Evolutionary conservation across 2,888 invertebrate genomes (phyloP).

Genomic region (Coelogynopora nodosa): DNA sequence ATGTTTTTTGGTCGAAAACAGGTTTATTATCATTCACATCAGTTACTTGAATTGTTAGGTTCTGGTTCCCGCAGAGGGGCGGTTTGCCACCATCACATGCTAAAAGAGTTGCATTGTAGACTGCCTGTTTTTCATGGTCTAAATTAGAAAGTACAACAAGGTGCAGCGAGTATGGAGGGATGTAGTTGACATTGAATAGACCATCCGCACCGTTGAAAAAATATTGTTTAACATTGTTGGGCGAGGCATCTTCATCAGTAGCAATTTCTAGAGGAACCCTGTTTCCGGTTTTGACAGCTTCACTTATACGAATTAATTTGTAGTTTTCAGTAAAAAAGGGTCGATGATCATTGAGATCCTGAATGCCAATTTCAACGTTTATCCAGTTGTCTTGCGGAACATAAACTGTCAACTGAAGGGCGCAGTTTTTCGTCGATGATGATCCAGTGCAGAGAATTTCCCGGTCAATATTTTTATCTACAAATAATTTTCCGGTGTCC

Average conservation of each 20-base stretch:
- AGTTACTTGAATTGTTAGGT: constrained; percentile 20
- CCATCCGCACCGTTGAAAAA: not conserved
- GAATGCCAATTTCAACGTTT: constrained; percentile 37
- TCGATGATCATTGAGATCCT: constrained; percentile 41
- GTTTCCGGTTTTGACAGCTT: constrained; percentile 23
- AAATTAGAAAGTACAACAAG: constrained; percentile 26
- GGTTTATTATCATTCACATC: constrained; percentile 40
- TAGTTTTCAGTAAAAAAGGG: constrained; percentile 26
- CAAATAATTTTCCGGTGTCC: constrained; percentile 32
- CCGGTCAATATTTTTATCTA: constrained; percentile 36
- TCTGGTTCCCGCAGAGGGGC: constrained; percentile 17
- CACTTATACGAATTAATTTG: constrained; percentile 29
- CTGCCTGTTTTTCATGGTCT: constrained; percentile 32
- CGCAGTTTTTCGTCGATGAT: constrained; percentile 1
- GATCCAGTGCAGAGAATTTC: constrained; percentile 28
- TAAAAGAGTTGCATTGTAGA: constrained; percentile 1
- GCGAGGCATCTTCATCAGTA: constrained; percentile 33
- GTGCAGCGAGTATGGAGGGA: constrained; percentile 2
- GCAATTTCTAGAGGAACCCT: constrained; percentile 16
- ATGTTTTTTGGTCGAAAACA: not conserved
- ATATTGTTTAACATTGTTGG: constrained; percentile 36
- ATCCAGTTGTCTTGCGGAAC: constrained; percentile 39
- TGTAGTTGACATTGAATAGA: constrained; percentile 32
- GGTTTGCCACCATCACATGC: constrained; percentile 42
- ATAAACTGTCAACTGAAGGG: constrained; percentile 32